Evolutionary conservation across 2,113 vertebrate genomes (phyloP).

Genomic region (Jaculus jaculus): DNA sequence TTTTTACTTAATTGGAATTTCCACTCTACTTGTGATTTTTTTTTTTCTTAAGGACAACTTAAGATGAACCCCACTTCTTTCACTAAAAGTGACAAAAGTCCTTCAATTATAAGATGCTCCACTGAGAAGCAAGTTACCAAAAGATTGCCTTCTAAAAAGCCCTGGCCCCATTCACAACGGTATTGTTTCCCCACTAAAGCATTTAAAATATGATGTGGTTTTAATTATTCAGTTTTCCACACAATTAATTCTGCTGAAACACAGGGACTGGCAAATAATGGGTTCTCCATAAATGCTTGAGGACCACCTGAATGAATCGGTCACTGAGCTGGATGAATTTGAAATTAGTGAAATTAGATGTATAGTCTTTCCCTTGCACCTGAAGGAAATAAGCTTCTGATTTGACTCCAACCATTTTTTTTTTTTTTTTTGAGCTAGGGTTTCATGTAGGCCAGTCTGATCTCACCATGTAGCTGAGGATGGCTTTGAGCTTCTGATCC

Average conservation of each 20-base stretch:
- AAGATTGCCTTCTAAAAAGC: constrained; percentile 24
- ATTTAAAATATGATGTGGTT: constrained; percentile 72
- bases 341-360: constrained; percentile 47
- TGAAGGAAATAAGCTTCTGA: constrained; percentile 33
- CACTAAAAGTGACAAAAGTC: constrained; percentile 30
- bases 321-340: constrained; percentile 54
- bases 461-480: too few relatives aligned
- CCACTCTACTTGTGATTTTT: constrained; percentile 17
- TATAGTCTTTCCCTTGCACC: neutral
- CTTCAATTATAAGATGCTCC: constrained; percentile 36
- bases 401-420: neutral
- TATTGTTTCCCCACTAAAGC: constrained; percentile 63
- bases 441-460: neutral
- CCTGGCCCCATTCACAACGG: neutral
- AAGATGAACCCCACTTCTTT: neutral
- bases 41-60: constrained; percentile 2
- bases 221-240: constrained; percentile 74
- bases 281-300: constrained; percentile 56
- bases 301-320: constrained; percentile 46
- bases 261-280: constrained; percentile 64
- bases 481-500: neutral
- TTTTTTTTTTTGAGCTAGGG: neutral
- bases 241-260: constrained; percentile 75
- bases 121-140: constrained; percentile 26
- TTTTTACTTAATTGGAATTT: constrained; percentile 39